These are phyloP conservation scores for Elmis aenea DNA, from an alignment of 2,888 invertebrate species.

Conservation along the genomic window DNA sequence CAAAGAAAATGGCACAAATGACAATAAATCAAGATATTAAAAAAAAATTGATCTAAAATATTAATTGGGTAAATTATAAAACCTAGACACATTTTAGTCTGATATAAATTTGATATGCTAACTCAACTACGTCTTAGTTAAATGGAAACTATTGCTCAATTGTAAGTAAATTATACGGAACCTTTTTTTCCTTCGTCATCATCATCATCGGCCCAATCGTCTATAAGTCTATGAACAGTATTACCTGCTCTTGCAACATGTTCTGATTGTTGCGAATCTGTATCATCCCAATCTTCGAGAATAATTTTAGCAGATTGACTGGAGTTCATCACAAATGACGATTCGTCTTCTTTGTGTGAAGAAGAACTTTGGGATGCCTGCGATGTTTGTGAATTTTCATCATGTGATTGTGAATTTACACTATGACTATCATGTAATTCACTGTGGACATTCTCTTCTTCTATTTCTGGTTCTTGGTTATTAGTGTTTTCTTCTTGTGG, in stretches of 20 bases:
- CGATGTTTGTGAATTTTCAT: conserved; percentile 31
- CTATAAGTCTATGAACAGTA: conserved; percentile 44
- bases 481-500: too few species aligned
- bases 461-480: background rate
- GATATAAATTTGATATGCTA: too few species aligned
- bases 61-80: too few species aligned
- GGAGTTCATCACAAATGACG: conserved; percentile 1
- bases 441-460: conserved; percentile 4
- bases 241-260: conserved; percentile 33
- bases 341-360: background rate
- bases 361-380: conserved; percentile 20
- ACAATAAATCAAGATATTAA: too few species aligned
- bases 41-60: too few species aligned
- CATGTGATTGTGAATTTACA: conserved; percentile 18
- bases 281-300: conserved; percentile 46
- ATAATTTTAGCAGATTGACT: conserved; percentile 33
- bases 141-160: too few species aligned
- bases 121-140: too few species aligned
- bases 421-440: background rate
- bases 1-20: too few species aligned
- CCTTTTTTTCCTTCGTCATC: conserved; percentile 31
- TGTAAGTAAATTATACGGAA: too few species aligned
- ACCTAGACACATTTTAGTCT: too few species aligned
- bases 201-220: conserved; percentile 47
- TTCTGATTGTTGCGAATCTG: conserved; percentile 44